phyloP scores from a whole-genome alignment of 37 sponge, comb jelly and placozoan genomes.

The Lycopodina hypogea region DNA sequence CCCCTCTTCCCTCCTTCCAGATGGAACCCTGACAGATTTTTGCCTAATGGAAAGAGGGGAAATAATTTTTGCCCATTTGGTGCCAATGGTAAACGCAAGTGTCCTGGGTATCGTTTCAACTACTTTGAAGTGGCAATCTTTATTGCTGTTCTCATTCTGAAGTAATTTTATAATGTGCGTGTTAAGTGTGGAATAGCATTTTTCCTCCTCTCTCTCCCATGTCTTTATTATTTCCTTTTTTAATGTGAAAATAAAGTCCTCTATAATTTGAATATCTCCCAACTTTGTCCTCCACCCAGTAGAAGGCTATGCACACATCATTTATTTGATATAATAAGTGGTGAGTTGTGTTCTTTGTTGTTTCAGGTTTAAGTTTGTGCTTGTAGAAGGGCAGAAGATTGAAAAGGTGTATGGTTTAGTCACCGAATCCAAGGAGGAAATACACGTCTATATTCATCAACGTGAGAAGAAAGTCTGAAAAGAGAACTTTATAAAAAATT shows the following conservation, averaged over 20 bases:
- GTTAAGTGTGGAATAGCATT: neutral
- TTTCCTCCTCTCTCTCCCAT: too few species aligned
- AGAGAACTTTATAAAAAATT: too few species aligned
- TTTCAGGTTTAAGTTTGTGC: constrained; percentile 1
- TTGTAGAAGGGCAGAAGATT: constrained; percentile 12
- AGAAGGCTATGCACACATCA: neutral
- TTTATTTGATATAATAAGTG: neutral
- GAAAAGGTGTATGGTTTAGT: constrained; percentile 14
- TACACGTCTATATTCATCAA: neutral
- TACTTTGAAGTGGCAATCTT: constrained; percentile 74
- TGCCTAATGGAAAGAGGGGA: constrained; percentile 13
- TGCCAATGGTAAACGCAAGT: constrained; percentile 72
- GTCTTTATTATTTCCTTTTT: too few species aligned
- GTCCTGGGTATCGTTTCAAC: constrained; percentile 88
- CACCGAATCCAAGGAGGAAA: constrained; percentile 12
- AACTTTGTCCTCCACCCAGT: too few species aligned
- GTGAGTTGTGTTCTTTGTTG: neutral
- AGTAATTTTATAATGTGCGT: neutral
- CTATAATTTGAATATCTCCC: too few species aligned
- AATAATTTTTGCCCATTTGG: constrained; percentile 86
- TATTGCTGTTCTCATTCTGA: constrained; percentile 37
- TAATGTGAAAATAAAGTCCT: too few species aligned
- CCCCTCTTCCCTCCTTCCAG: constrained; percentile 14
- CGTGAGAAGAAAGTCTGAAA: neutral
- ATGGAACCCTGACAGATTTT: constrained; percentile 79